Evolutionary conservation across 1,140 invertebrate species (phyloP).

Genomic region (Drosophila willistoni): DNA sequence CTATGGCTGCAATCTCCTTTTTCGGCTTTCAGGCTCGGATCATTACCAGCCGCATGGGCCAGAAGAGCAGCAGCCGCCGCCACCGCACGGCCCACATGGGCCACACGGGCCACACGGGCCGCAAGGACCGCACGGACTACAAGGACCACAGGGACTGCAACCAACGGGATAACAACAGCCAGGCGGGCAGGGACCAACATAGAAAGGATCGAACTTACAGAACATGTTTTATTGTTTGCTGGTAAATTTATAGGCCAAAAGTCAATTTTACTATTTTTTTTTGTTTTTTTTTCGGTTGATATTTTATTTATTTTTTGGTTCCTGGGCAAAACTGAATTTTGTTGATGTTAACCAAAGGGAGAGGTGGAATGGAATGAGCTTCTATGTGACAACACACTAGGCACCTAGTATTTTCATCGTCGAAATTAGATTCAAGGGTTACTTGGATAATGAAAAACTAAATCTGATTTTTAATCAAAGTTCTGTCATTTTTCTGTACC

Average conservation of each 20-base stretch:
- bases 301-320: background rate
- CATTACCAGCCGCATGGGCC: conserved; percentile 31
- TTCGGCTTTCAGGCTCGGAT: background rate
- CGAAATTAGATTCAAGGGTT: conserved; percentile 10
- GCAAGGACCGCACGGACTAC: conserved; percentile 30
- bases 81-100: conserved; percentile 7
- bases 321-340: conserved; percentile 14
- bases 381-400: background rate
- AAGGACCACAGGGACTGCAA: conserved; percentile 25
- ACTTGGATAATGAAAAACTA: background rate
- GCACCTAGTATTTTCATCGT: background rate
- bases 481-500: background rate
- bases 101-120: conserved; percentile 25
- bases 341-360: conserved; percentile 28
- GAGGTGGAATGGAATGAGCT: conserved; percentile 33
- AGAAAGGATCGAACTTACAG: conserved; percentile 51
- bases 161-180: conserved; percentile 21
- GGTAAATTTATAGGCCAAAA: background rate
- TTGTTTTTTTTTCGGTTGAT: too few species aligned
- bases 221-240: conserved; percentile 24
- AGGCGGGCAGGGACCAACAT: conserved; percentile 49
- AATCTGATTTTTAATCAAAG: background rate
- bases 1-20: too few species aligned
- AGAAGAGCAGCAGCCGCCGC: conserved; percentile 34
- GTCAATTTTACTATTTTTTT: too few species aligned